Percentiles rank a stretch among this genome's conserved stretches.
Conservation (phyloP, 2,888 invertebrate genomes). For the Palloptera scutellata region DNA sequence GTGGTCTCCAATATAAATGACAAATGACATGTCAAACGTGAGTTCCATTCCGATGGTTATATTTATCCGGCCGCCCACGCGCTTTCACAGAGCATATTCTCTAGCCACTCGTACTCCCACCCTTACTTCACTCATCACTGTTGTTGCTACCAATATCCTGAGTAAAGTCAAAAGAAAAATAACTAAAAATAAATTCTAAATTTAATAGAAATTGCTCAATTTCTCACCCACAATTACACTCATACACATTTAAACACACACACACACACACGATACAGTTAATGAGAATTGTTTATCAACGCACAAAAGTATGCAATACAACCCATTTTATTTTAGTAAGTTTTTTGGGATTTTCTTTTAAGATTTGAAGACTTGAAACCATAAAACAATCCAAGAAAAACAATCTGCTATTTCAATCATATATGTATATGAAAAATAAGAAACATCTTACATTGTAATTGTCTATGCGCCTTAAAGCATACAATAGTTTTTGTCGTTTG, state of each 20-base stretch:
- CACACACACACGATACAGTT: background rate
- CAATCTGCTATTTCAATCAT: too few relatives aligned
- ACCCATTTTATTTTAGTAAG: background rate
- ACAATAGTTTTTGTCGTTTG: background rate
- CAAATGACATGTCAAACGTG: constrained; percentile 34
- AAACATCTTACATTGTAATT: too few relatives aligned
- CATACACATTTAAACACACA: background rate
- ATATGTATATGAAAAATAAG: too few relatives aligned
- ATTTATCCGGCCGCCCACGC: background rate
- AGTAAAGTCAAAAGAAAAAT: too few relatives aligned
- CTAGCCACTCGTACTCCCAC: too few relatives aligned
- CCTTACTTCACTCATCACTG: too few relatives aligned
- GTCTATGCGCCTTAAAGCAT: background rate
- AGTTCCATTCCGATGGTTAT: background rate
- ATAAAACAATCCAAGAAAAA: too few relatives aligned
- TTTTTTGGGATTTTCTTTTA: background rate
- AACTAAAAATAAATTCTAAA: too few relatives aligned
- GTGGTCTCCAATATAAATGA: constrained; percentile 21
- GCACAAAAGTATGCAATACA: background rate
- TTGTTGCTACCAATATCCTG: too few relatives aligned
- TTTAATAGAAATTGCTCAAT: background rate
- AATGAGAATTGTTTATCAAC: background rate
- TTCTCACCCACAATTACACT: background rate
- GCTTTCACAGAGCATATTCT: too few relatives aligned
- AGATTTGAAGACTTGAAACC: too few relatives aligned